Evolutionary conservation across 2,797 vertebrate genomes (phyloP).

Genomic region (Astyanax mexicanus): DNA sequence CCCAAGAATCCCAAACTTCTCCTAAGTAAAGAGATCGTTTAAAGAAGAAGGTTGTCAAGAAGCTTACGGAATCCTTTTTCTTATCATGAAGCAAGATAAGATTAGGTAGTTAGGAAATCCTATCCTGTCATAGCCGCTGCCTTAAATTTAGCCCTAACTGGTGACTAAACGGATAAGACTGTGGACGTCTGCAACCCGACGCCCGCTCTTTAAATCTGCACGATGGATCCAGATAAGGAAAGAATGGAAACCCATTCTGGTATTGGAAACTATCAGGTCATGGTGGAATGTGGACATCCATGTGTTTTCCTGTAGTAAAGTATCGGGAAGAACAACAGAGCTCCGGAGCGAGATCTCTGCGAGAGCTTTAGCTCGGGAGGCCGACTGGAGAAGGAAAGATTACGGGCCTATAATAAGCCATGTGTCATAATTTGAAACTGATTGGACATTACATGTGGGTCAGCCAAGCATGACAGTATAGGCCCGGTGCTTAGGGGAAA

Average conservation of each 20-base stretch:
- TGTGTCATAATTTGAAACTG: slow-evolving; percentile 26
- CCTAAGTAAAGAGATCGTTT: too few relatives aligned
- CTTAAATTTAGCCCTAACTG: too few relatives aligned
- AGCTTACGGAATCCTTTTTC: too few relatives aligned
- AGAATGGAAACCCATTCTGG: too few relatives aligned
- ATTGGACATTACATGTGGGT: slow-evolving; percentile 28
- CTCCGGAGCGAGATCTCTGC: not conserved
- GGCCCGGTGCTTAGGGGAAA: not conserved
- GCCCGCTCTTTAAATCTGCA: not conserved
- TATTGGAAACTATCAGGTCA: not conserved
- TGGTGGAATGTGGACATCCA: not conserved
- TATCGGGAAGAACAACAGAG: not conserved
- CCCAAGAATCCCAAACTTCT: too few relatives aligned
- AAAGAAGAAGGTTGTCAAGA: too few relatives aligned
- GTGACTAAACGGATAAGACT: too few relatives aligned
- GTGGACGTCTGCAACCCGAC: too few relatives aligned
- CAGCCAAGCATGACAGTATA: slow-evolving; percentile 23
- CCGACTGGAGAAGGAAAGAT: not conserved
- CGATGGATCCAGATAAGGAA: not conserved
- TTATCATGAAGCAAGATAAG: too few relatives aligned
- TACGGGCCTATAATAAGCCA: not conserved
- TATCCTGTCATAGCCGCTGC: too few relatives aligned
- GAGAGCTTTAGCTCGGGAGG: not conserved
- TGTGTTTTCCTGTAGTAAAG: not conserved
- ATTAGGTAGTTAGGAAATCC: too few relatives aligned